Evolutionary conservation across 2,113 vertebrate species (phyloP).

Genomic region (Cervus canadensis): DNA sequence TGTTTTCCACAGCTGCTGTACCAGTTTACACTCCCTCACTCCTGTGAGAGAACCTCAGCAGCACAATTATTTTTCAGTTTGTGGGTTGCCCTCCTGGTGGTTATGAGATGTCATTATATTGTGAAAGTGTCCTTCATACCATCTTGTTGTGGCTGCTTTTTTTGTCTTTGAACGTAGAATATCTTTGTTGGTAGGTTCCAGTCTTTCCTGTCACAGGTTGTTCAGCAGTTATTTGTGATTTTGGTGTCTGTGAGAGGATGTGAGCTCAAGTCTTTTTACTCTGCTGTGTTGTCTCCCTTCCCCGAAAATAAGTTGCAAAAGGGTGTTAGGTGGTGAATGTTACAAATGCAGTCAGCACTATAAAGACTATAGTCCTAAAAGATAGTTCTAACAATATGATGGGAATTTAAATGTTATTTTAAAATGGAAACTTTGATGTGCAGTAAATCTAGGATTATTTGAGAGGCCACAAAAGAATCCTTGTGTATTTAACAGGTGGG

Average conservation of each 20-base stretch:
- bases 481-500: not conserved
- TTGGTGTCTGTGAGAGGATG: not conserved
- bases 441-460: not conserved
- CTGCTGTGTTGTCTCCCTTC: not conserved
- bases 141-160: not conserved
- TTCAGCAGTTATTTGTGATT: not conserved
- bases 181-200: not conserved
- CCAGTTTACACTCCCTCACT: not conserved
- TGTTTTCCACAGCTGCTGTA: not conserved
- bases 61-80: not conserved
- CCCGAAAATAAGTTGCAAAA: not conserved
- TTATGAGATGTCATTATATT: not conserved
- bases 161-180: not conserved
- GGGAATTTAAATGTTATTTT: not conserved
- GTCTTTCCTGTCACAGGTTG: not conserved
- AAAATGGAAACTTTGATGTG: not conserved
- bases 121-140: not conserved
- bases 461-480: not conserved
- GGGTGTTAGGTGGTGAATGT: not conserved
- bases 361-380: constrained; percentile 19
- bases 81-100: not conserved
- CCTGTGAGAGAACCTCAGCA: no score
- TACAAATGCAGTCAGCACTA: not conserved
- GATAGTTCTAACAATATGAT: not conserved
- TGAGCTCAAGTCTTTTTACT: not conserved